Conservation (phyloP, 1,140 invertebrate genomes). For the Lethrus apterus region DNA sequence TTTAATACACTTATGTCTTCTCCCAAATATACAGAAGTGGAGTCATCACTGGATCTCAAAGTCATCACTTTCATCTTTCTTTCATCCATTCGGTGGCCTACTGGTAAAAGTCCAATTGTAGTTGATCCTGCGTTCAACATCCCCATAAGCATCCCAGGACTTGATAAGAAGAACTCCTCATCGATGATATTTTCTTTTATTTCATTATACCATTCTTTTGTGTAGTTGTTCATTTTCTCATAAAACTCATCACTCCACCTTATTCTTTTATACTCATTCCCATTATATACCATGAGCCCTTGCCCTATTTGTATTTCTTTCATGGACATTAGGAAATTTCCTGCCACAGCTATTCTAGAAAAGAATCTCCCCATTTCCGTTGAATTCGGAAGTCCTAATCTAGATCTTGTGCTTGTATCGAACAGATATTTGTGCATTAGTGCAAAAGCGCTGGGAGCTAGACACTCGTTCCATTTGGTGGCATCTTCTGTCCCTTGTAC, state of each 20-base stretch:
- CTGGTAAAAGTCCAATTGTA: conserved; percentile 8
- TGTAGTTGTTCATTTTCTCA: not conserved
- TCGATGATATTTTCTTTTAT: conserved; percentile 10
- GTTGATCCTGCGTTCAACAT: conserved; percentile 18
- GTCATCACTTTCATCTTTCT: conserved; percentile 15
- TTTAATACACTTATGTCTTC: not conserved
- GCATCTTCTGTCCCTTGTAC: conserved; percentile 21
- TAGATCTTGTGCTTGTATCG: conserved; percentile 7
- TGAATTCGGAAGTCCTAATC: not conserved
- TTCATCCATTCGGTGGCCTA: conserved; percentile 13
- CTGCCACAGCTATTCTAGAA: conserved; percentile 5
- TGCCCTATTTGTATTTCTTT: conserved; percentile 7
- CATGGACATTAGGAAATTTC: conserved; percentile 16
- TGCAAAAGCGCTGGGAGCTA: conserved; percentile 15
- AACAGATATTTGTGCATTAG: conserved; percentile 20
- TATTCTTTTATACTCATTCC: conserved; percentile 6
- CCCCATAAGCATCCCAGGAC: conserved; percentile 19
- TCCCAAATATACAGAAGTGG: conserved; percentile 14
- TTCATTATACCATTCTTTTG: not conserved
- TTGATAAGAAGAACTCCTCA: conserved; percentile 5
- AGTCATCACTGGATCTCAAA: conserved; percentile 18
- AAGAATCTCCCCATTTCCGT: not conserved
- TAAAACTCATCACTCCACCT: conserved; percentile 5
- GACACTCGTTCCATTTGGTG: conserved; percentile 26
- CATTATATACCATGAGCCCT: conserved; percentile 6